Conservation (phyloP, 1,140 invertebrate species). For the Acyrthosiphon pisum region DNA sequence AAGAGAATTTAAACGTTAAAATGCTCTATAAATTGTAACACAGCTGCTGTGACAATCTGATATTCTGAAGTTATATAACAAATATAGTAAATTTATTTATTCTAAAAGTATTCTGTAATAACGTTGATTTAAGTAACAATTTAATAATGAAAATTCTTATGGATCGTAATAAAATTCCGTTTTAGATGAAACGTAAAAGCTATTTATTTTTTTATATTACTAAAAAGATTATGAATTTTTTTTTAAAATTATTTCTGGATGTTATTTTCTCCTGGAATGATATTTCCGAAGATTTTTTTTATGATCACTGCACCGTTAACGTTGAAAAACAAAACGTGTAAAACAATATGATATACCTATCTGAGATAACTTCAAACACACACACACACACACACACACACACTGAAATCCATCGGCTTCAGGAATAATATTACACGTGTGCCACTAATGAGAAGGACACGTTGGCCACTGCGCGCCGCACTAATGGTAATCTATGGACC, state of each 20-base stretch:
- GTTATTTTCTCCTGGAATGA: background rate
- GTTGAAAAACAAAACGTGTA: background rate
- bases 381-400: background rate
- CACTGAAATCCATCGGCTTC: background rate
- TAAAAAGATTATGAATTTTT: background rate
- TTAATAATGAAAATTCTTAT: background rate
- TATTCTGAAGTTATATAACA: background rate
- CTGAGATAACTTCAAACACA: background rate
- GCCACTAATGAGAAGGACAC: slow-evolving; percentile 25
- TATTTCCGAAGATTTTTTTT: background rate
- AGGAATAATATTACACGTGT: background rate
- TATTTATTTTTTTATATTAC: background rate
- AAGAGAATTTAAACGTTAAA: background rate
- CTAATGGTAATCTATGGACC: slow-evolving; percentile 27
- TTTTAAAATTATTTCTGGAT: background rate
- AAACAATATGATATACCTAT: background rate
- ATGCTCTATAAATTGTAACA: background rate
- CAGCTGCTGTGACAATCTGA: background rate
- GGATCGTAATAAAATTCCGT: background rate
- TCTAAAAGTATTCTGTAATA: background rate
- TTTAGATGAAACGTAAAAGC: background rate
- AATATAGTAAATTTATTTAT: background rate
- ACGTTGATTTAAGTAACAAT: background rate
- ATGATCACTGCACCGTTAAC: background rate
- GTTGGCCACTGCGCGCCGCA: background rate